Evolutionary conservation across 2,888 invertebrate species (phyloP), one percentile per base, ranked within the genome.

Genomic region (Mystacides longicornis): DNA sequence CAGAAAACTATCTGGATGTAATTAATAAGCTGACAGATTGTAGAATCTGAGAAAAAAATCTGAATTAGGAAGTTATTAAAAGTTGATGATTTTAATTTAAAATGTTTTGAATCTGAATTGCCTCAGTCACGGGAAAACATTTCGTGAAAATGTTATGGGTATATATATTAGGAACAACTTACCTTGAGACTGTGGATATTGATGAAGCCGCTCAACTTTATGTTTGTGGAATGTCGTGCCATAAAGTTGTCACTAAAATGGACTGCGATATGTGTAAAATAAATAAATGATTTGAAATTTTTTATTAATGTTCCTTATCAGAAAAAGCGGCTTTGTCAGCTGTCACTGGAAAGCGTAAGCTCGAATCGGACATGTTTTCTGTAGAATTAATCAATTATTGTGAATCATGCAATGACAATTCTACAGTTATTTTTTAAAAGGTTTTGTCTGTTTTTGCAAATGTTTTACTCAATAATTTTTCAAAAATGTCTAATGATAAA

Each of bases 1-100:
- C 22, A 20, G 49, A 22, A 27, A 16, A 16, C 7, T 49, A 7
- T 49, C 49, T 7, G 49, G 49, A 3, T 49, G 49, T 23, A 49
- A 49, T 23, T 49, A 49, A 9, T 23, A 49, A 23, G 27, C 27
- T 7, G 27, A 27, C 27, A 27, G 11, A 27, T 27, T 7, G 27
- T 27, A 7, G 49, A 49, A 27, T 21, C 49, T 16, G 23, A 48
- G 23, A 49, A 47, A n/a, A 49, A 49, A 23, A 49, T 49, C 4
- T 23, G 49, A 23, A 23, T 48, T 19, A 21, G 23, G 23, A 14
- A 48, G 14, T 48, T 48, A 20, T 48, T 48, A 27, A 27, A 5
- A 27, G 5, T 27, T 27, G 27, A 27, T 27, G 27, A 11, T 27
- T 27, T 27, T 27, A 27, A 27, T 27, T 5, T 27, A 11, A 27